Evolutionary conservation across 92 coral and sea anemone genomes (phyloP), one percentile per base, ranked within the genome.

Genomic region (Blastomussa wellsi): DNA sequence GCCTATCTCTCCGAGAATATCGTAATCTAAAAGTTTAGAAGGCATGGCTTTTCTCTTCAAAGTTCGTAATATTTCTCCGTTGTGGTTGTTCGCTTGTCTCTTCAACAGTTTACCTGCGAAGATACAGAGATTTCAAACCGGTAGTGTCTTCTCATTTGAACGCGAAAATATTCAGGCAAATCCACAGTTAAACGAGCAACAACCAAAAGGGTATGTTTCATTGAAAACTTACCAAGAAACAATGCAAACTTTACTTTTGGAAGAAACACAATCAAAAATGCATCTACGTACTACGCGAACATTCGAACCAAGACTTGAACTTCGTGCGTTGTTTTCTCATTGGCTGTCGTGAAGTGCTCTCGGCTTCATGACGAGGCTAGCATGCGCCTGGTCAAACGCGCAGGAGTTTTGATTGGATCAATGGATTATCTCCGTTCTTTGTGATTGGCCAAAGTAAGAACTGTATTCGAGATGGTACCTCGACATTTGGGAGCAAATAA

Each of bases 1-100:
- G 11, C 99, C 99, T 72, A 97, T 93, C 65, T 86, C 87, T 38
- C 93, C 90, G n/a, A 94, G 87, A 48, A 92, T 93, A 24, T 88
- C 93, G 90, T 97, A 97, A 79, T 97, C 95, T 59, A 86, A 90
- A 4, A 97, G 95, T 79, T 93, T 96, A 47, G 97, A 95, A 20
- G 99, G 98, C 99, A 97, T 97, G 69, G 70, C 48, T 39, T 76
- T 57, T 24, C 68, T 53, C 64, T 60, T 3, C 41, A 42, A 37
- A 53, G 52, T 60, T 47, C n/a, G 35, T 36, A 52, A 72, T 28
- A 19, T 37, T 16, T 17, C 51, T 36, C 8, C 29, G 77, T 26
- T 32, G n/a, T n/a, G 20, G 12, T 24, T 52, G 29, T 48, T 39
- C 26, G 31, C 74, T 53, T 44, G 13, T 31, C 29, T 57, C 28